Percentiles rank a stretch among this genome's conserved stretches.
Evolutionary conservation across 2,797 vertebrate genomes (phyloP).

Genomic region (Lerista edwardsae): DNA sequence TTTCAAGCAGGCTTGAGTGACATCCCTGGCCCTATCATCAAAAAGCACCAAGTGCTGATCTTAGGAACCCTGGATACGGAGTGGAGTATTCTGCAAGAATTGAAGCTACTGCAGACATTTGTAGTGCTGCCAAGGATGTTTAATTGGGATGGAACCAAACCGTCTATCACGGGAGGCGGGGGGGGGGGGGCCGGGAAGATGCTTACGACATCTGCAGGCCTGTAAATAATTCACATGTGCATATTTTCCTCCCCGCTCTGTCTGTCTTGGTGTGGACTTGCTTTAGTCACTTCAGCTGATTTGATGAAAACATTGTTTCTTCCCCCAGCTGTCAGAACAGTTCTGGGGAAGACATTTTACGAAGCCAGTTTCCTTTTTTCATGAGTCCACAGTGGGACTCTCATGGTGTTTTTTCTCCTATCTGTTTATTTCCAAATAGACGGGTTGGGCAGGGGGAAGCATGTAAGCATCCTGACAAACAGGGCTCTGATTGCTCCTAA

Average conservation of each 20-base stretch:
- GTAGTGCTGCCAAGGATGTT: not conserved
- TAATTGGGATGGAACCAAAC: not conserved
- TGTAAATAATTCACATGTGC: not conserved
- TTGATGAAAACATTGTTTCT: not conserved
- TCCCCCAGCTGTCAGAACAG: not conserved
- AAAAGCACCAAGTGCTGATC: not conserved
- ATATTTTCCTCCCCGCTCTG: not conserved
- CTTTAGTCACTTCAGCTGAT: accelerated
- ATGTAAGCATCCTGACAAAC: no score
- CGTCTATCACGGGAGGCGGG: not conserved
- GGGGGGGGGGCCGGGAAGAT: accelerated
- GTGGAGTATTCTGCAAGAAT: not conserved
- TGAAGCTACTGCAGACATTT: not conserved
- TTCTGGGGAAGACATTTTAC: not conserved
- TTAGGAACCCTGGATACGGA: not conserved
- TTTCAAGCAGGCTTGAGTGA: not conserved
- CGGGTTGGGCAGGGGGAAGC: not conserved
- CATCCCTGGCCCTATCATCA: not conserved
- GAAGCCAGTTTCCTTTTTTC: not conserved
- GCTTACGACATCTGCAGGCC: not conserved
- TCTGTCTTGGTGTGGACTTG: accelerated
- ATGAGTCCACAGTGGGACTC: no score
- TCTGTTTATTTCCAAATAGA: not conserved
- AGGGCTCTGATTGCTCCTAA: no score
- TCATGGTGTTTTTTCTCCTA: not conserved